Evolutionary conservation across 2,888 invertebrate species (phyloP).

Genomic region (Digitonthophagus gazella): DNA sequence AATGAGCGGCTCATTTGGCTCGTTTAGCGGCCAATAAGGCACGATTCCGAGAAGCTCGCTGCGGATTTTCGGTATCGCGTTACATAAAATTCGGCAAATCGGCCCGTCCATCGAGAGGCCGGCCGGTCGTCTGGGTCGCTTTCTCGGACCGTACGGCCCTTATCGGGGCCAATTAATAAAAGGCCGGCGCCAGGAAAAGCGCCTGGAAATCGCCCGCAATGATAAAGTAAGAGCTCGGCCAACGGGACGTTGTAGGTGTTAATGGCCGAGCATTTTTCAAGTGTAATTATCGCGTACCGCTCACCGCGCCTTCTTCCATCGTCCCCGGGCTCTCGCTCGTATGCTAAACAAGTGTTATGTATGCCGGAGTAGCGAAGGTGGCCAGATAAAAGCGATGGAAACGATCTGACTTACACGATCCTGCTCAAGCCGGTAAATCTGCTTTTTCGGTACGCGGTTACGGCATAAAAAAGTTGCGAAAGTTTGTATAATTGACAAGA

Average conservation of each 20-base stretch:
- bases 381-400: slow-evolving; percentile 6
- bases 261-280: slow-evolving; percentile 15
- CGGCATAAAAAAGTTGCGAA: not conserved
- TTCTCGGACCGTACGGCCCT: not conserved
- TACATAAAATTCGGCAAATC: slow-evolving; percentile 14
- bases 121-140: too few relatives aligned
- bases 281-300: slow-evolving; percentile 11
- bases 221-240: slow-evolving; percentile 2
- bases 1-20: slow-evolving; percentile 4
- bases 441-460: not conserved
- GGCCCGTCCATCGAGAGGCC: slow-evolving; percentile 8
- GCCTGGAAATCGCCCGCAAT: slow-evolving; percentile 12
- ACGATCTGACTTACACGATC: not conserved
- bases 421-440: not conserved
- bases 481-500: not conserved
- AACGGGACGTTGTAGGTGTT: slow-evolving; percentile 16
- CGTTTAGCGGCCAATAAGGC: slow-evolving; percentile 2
- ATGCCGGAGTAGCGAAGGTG: slow-evolving; percentile 2
- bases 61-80: slow-evolving; percentile 12
- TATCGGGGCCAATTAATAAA: slow-evolving; percentile 12
- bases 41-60: slow-evolving; percentile 11
- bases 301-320: not conserved
- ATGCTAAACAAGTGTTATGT: slow-evolving; percentile 12
- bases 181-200: slow-evolving; percentile 16
- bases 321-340: slow-evolving; percentile 3